Percentiles rank a stretch among this genome's conserved stretches.
Conservation (phyloP, 2,113 vertebrate genomes). For the Sporophila hypoxantha region DNA sequence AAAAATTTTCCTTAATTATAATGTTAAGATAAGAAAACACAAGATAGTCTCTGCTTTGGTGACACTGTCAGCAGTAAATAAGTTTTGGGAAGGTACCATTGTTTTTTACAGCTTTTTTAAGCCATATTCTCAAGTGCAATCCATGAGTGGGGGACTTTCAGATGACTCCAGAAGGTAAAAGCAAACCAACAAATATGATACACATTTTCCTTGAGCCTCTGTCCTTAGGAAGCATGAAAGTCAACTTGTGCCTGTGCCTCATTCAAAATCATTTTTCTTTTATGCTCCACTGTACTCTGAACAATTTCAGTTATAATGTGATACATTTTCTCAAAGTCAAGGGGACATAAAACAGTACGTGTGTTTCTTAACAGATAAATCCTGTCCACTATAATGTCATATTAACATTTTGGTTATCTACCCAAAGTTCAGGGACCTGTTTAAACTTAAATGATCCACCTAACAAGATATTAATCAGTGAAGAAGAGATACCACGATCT, state of each 20-base stretch:
- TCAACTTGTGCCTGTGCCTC: slow-evolving; percentile 7
- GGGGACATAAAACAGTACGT: slow-evolving; percentile 51
- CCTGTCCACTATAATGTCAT: neutral
- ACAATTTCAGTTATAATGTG: slow-evolving; percentile 52
- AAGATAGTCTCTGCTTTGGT: neutral
- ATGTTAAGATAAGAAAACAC: neutral
- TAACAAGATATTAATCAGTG: neutral
- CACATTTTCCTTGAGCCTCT: slow-evolving; percentile 17
- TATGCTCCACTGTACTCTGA: slow-evolving; percentile 42
- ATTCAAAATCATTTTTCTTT: slow-evolving; percentile 53
- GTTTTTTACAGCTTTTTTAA: neutral
- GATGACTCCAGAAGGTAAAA: slow-evolving; percentile 10
- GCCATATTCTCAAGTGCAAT: neutral
- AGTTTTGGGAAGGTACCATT: neutral
- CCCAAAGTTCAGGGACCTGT: neutral
- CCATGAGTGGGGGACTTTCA: neutral
- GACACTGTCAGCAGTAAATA: neutral
- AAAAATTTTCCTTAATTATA: neutral
- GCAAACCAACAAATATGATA: slow-evolving; percentile 25
- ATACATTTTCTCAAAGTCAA: slow-evolving; percentile 58
- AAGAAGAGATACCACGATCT: neutral
- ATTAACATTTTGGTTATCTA: slow-evolving; percentile 31
- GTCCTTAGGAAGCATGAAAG: slow-evolving; percentile 56
- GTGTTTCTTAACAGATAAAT: slow-evolving; percentile 57
- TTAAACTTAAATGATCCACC: slow-evolving; percentile 13